These are phyloP conservation scores for Stichopus chloronotus DNA, from an alignment of 35 echinoderm and acorn worm species.

Conservation along the genomic window DNA sequence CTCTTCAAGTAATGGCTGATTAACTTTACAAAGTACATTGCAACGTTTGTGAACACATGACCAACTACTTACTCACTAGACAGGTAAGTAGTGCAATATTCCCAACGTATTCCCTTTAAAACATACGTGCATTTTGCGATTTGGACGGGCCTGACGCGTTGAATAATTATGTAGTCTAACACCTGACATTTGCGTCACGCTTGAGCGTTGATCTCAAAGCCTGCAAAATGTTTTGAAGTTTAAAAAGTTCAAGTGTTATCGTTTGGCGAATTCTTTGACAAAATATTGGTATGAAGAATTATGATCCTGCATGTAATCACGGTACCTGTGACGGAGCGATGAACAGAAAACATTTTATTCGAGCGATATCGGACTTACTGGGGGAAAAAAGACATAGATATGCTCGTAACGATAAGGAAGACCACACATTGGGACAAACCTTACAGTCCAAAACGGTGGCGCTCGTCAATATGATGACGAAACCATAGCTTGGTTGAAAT, in stretches of 20 bases:
- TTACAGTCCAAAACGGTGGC: background rate
- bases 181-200: constrained; percentile 13
- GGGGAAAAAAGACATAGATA: background rate
- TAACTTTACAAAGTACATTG: too few species aligned
- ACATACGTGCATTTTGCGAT: background rate
- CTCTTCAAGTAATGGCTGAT: too few species aligned
- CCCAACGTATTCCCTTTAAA: background rate
- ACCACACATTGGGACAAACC: background rate
- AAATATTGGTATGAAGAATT: constrained; percentile 56
- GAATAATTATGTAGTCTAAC: background rate
- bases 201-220: background rate
- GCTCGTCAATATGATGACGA: background rate
- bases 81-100: too few species aligned
- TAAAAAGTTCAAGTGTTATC: constrained; percentile 47
- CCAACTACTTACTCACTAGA: too few species aligned
- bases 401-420: background rate
- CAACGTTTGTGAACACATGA: too few species aligned
- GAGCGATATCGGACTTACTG: background rate
- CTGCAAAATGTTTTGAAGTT: constrained; percentile 12
- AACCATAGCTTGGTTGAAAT: too few species aligned
- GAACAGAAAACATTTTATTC: constrained; percentile 7
- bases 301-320: constrained; percentile 29
- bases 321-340: constrained; percentile 32
- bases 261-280: constrained; percentile 44
- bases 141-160: background rate